These are phyloP conservation scores for Lissocephala sabroskyi DNA, from an alignment of 2,888 invertebrate species.

Conservation along the genomic window DNA sequence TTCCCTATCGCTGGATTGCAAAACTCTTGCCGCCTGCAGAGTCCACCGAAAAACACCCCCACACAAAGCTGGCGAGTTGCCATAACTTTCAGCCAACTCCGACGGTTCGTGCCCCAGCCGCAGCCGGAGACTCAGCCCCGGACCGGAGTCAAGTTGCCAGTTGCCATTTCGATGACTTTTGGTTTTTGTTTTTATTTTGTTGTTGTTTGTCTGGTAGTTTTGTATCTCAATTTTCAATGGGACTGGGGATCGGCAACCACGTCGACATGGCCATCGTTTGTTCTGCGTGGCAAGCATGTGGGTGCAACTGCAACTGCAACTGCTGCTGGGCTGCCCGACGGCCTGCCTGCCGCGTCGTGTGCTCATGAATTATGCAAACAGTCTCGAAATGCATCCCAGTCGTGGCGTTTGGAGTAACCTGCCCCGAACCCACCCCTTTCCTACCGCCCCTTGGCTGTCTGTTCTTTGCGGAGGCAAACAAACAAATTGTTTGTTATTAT, in stretches of 20 bases:
- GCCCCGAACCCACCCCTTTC: conserved; percentile 5
- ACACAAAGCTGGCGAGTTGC: conserved; percentile 1
- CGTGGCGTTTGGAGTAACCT: not conserved
- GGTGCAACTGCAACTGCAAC: conserved; percentile 39
- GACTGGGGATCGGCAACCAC: conserved; percentile 12
- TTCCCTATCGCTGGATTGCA: conserved; percentile 20
- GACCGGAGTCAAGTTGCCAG: not conserved
- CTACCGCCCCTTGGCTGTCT: conserved; percentile 7
- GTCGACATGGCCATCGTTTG: not conserved
- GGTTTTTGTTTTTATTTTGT: conserved; percentile 16
- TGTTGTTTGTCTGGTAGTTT: conserved; percentile 29
- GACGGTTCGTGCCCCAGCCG: conserved; percentile 7
- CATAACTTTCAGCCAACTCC: conserved; percentile 34
- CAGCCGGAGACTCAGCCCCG: too few relatives aligned
- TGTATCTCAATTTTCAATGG: conserved; percentile 58
- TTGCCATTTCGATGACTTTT: not conserved
- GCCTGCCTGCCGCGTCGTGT: not conserved
- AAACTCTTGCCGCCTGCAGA: not conserved
- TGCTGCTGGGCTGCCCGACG: conserved; percentile 6
- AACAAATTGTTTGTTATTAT: conserved; percentile 64
- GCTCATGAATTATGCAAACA: conserved; percentile 58
- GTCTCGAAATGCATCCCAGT: conserved; percentile 19
- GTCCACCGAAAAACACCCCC: conserved; percentile 10
- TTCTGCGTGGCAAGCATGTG: conserved; percentile 25
- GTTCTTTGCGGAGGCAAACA: conserved; percentile 30